Evolutionary conservation across 2,797 vertebrate genomes (phyloP).

Genomic region (Cirrhinus mrigala): DNA sequence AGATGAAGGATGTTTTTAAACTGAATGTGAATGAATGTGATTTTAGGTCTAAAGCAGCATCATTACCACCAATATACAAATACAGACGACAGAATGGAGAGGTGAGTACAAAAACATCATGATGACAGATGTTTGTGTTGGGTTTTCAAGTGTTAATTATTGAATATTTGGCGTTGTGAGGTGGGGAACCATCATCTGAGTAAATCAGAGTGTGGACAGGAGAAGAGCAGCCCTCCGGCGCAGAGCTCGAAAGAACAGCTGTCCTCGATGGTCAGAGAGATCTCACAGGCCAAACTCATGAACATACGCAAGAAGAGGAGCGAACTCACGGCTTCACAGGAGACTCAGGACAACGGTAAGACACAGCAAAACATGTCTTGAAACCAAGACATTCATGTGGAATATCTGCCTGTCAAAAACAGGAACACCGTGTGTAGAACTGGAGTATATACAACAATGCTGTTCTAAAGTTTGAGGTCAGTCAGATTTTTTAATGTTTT

Average conservation of each 20-base stretch:
- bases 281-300: conserved; percentile 77
- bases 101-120: conserved; percentile 81
- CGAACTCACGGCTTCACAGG: conserved; percentile 69
- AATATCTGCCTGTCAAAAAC: neutral
- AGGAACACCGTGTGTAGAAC: neutral
- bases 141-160: neutral
- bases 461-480: neutral
- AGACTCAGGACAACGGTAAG: conserved; percentile 78
- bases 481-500: neutral
- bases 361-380: neutral
- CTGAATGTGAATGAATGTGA: neutral
- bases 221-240: conserved; percentile 77
- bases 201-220: conserved; percentile 81
- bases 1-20: neutral
- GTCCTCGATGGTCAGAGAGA: conserved; percentile 75
- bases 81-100: conserved; percentile 88
- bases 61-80: conserved; percentile 87
- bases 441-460: neutral
- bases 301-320: conserved; percentile 78
- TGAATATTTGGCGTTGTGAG: conserved; percentile 55
- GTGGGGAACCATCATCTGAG: conserved; percentile 75
- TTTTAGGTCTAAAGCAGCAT: conserved; percentile 88
- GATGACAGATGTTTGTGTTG: neutral
- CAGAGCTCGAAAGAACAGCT: conserved; percentile 77
- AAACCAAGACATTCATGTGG: neutral